Evolutionary conservation across 2,113 vertebrate genomes (phyloP).

Genomic region (Aepyceros melampus): DNA sequence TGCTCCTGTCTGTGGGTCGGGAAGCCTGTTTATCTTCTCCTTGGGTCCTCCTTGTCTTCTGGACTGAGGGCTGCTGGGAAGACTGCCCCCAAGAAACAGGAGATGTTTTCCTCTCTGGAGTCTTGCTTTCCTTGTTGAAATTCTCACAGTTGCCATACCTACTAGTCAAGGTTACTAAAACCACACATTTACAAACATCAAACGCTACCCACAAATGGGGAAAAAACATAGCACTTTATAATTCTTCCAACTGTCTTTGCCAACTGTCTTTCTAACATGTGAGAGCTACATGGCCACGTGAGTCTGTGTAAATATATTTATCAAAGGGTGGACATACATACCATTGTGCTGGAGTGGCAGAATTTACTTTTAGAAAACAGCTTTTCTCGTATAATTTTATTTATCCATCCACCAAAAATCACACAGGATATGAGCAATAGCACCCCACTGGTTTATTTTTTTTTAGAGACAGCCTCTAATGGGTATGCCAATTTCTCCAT

Average conservation of each 20-base stretch:
- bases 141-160: background rate
- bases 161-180: conserved; percentile 17
- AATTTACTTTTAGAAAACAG: conserved; percentile 10
- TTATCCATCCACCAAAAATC: background rate
- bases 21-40: background rate
- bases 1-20: background rate
- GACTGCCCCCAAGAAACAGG: background rate
- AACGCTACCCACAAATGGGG: background rate
- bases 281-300: background rate
- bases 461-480: background rate
- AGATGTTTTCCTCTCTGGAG: background rate
- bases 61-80: background rate
- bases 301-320: background rate
- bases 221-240: background rate
- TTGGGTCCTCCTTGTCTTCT: background rate
- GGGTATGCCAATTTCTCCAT: background rate
- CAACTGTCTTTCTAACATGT: background rate
- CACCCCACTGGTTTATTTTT: background rate
- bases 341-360: background rate
- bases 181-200: background rate
- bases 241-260: background rate
- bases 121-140: background rate
- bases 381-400: background rate
- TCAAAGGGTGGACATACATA: background rate
- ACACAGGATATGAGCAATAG: background rate